phyloP scores from a whole-genome alignment of 2,888 invertebrate species.

The Plutella xylostella region DNA sequence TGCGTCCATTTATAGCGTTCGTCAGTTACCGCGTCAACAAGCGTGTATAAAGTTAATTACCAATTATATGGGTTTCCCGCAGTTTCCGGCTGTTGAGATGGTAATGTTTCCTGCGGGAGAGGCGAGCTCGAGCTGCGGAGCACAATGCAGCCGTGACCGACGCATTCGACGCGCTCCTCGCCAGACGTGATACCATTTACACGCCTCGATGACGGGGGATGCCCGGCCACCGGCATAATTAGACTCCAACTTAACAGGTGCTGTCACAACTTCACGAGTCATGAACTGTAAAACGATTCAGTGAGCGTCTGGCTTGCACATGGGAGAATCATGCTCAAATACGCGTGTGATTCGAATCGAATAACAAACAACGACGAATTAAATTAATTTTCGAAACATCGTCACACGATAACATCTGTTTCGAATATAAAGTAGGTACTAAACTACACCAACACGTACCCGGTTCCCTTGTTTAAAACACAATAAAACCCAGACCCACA shows the following conservation, averaged over 20 bases:
- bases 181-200: slow-evolving; percentile 24
- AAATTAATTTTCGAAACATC: slow-evolving; percentile 58
- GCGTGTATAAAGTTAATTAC: slow-evolving; percentile 52
- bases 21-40: no score
- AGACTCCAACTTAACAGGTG: neutral
- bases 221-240: neutral
- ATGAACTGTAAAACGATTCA: slow-evolving; percentile 23
- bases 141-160: slow-evolving; percentile 23
- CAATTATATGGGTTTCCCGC: slow-evolving; percentile 49
- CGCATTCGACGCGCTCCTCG: slow-evolving; percentile 30
- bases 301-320: no score
- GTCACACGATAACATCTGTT: slow-evolving; percentile 60
- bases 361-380: slow-evolving; percentile 54
- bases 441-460: slow-evolving; percentile 41
- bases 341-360: slow-evolving; percentile 49
- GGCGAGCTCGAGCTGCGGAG: slow-evolving; percentile 30
- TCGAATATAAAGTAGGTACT: slow-evolving; percentile 66
- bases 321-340: slow-evolving; percentile 44
- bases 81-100: slow-evolving; percentile 28
- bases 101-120: slow-evolving; percentile 15
- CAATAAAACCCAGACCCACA: slow-evolving; percentile 55
- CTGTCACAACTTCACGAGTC: neutral
- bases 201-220: neutral
- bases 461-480: slow-evolving; percentile 46
- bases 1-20: slow-evolving; percentile 3